Conservation (phyloP, 2,113 vertebrate genomes). For the Hiodon tergisus region DNA sequence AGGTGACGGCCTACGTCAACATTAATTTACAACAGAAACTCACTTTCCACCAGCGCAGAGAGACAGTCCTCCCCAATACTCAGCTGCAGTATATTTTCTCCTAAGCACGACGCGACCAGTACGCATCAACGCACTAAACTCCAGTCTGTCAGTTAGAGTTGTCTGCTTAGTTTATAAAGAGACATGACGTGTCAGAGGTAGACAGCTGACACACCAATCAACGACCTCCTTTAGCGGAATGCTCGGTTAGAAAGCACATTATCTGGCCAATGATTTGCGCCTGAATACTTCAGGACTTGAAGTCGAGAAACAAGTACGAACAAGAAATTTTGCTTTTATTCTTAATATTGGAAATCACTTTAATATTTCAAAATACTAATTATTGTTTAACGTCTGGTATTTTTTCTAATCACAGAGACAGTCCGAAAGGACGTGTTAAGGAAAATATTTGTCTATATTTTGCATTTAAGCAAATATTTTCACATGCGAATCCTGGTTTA, state of each 20-base stretch:
- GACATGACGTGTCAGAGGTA: constrained; percentile 5
- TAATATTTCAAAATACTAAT: no score
- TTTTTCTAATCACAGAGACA: no score
- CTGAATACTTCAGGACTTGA: background rate
- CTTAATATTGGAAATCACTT: no score
- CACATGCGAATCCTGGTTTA: no score
- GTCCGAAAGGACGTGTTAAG: no score
- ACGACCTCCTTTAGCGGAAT: background rate
- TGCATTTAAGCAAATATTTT: no score
- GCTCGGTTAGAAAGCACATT: background rate
- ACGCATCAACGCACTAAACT: constrained; percentile 3
- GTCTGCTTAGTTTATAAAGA: constrained; percentile 19
- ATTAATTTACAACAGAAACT: constrained; percentile 8
- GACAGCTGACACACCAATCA: constrained; percentile 28
- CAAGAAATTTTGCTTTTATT: no score
- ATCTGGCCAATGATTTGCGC: background rate
- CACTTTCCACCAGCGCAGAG: background rate
- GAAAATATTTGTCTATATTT: no score
- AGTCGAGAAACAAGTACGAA: background rate
- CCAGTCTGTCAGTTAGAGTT: background rate
- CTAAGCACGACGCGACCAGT: background rate
- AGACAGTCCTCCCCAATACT: constrained; percentile 29
- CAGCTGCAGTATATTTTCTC: constrained; percentile 27
- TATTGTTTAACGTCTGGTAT: no score
- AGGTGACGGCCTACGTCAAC: background rate